A percentile compares a stretch with the other conserved stretches of the same genome.
These are phyloP conservation scores for Pempheris klunzingeri DNA, from an alignment of 2,797 vertebrate species.

Conservation along the genomic window DNA sequence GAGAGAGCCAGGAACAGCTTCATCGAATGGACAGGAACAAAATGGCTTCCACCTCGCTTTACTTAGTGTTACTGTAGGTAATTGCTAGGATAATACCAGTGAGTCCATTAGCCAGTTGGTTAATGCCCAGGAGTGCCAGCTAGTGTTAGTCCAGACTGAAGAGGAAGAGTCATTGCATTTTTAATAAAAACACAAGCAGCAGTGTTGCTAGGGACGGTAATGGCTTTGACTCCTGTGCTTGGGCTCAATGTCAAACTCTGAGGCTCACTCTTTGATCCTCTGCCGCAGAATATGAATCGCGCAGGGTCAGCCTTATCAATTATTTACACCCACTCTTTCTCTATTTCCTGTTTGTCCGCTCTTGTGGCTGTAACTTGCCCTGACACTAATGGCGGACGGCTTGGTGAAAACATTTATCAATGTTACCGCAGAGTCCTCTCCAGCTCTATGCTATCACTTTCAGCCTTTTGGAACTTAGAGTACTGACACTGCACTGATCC, in stretches of 20 bases:
- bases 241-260: constrained; percentile 80
- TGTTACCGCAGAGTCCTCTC: constrained; percentile 74
- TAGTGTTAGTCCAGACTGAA: constrained; percentile 54
- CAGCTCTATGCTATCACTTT: constrained; percentile 70
- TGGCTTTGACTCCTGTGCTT: constrained; percentile 78
- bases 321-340: constrained; percentile 82
- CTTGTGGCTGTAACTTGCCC: constrained; percentile 80
- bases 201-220: constrained; percentile 65
- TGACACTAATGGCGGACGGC: constrained; percentile 82
- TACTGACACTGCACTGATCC: constrained; percentile 77
- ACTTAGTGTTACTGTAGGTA: constrained; percentile 63
- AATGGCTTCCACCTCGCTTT: constrained; percentile 74
- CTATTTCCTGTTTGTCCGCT: constrained; percentile 83
- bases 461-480: constrained; percentile 68
- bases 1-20: constrained; percentile 70
- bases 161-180: constrained; percentile 71
- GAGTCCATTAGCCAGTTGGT: constrained; percentile 78
- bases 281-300: constrained; percentile 80
- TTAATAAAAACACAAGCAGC: constrained; percentile 71
- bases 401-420: constrained; percentile 83
- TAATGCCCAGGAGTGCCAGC: constrained; percentile 70
- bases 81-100: constrained; percentile 59
- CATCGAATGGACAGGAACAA: constrained; percentile 74
- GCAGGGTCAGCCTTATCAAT: constrained; percentile 84
- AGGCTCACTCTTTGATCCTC: constrained; percentile 78